A percentile compares a stretch with the other conserved stretches of the same genome.
These are phyloP conservation scores for Pachliopta kotzebuea DNA, from an alignment of 2,888 invertebrate species.

Conservation along the genomic window DNA sequence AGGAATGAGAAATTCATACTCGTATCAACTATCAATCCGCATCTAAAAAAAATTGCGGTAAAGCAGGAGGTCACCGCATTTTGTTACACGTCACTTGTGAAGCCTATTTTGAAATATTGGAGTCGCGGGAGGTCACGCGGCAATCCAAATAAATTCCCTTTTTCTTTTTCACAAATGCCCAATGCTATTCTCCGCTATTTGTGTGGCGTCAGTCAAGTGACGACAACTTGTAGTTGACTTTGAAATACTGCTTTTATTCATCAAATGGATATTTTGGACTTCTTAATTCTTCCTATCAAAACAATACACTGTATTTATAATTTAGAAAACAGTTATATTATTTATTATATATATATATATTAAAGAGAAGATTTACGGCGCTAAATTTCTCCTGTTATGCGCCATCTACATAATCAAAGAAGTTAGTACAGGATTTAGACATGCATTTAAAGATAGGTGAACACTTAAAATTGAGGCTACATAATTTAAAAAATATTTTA, in stretches of 20 bases:
- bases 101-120: constrained; percentile 39
- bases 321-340: no score
- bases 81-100: constrained; percentile 53
- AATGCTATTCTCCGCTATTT: constrained; percentile 28
- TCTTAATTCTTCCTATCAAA: background rate
- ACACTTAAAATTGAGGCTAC: no score
- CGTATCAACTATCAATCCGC: background rate
- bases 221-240: constrained; percentile 29
- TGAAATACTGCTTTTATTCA: constrained; percentile 23
- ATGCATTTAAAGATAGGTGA: no score
- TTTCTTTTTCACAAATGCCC: constrained; percentile 27
- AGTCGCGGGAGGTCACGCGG: constrained; percentile 29
- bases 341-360: no score
- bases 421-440: no score
- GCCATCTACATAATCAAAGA: no score
- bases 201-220: constrained; percentile 30
- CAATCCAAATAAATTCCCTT: constrained; percentile 27
- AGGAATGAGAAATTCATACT: background rate
- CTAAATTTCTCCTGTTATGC: no score
- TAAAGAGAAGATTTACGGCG: no score
- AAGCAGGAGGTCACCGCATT: constrained; percentile 46
- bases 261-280: background rate
- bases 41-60: constrained; percentile 49
- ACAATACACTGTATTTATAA: background rate
- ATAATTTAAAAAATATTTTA: no score